Percentiles rank a stretch among this genome's conserved stretches.
These are phyloP conservation scores for Molorchus minor DNA, from an alignment of 2,888 invertebrate species.

Conservation along the genomic window DNA sequence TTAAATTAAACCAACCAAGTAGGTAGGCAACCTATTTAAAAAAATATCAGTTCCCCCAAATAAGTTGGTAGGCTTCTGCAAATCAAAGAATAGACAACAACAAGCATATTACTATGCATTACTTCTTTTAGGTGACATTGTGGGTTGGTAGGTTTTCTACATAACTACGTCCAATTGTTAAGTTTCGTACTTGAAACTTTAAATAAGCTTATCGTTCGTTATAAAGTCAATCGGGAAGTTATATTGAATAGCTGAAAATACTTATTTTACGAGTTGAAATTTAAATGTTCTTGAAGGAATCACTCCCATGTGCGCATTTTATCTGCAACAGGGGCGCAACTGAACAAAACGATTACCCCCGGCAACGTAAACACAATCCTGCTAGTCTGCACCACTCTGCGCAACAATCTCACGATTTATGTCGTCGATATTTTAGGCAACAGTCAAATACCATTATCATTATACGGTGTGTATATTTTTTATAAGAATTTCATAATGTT, in stretches of 20 bases:
- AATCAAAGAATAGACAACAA: no score
- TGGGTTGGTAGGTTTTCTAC: no score
- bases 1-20: no score
- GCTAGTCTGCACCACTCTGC: neutral
- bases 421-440: neutral
- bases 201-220: neutral
- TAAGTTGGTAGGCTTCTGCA: no score
- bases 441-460: neutral
- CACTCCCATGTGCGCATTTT: neutral
- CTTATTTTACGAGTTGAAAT: no score
- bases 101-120: no score
- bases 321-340: neutral
- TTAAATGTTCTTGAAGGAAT: neutral
- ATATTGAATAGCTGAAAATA: neutral
- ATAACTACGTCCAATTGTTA: neutral
- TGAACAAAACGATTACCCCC: neutral
- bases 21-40: no score
- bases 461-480: neutral
- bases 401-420: neutral
- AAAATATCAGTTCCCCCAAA: no score
- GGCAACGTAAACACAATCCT: neutral
- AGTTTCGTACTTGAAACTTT: neutral
- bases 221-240: neutral
- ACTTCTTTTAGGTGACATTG: no score
- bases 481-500: neutral